These are phyloP conservation scores for Nycteola revayana DNA, from an alignment of 2,888 invertebrate genomes.

Conservation along the genomic window DNA sequence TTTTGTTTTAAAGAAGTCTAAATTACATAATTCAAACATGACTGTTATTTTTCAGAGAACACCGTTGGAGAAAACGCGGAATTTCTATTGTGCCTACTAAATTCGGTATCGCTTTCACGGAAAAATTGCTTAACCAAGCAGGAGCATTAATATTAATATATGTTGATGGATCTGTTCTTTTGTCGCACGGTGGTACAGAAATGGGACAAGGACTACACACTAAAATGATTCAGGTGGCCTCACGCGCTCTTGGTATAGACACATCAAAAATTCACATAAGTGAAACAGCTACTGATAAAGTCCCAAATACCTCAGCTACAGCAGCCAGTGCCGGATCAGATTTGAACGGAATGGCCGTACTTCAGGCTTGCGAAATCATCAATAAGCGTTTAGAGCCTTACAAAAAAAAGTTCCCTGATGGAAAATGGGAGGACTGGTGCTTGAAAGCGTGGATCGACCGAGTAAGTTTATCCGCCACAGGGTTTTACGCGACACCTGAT, in stretches of 20 bases:
- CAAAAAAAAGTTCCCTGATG: constrained; percentile 87
- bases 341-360: constrained; percentile 94
- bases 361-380: constrained; percentile 90
- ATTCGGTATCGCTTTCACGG: constrained; percentile 92
- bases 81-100: constrained; percentile 91
- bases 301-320: constrained; percentile 94
- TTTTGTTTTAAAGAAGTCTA: constrained; percentile 11
- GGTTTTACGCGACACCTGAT: constrained; percentile 90
- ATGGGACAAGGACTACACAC: constrained; percentile 99
- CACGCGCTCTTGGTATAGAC: constrained; percentile 86
- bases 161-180: constrained; percentile 92
- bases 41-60: constrained; percentile 74
- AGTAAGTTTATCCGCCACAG: constrained; percentile 90
- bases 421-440: constrained; percentile 93
- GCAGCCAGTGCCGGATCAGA: constrained; percentile 95
- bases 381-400: constrained; percentile 88
- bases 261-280: constrained; percentile 88
- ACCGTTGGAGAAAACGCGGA: constrained; percentile 94
- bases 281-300: constrained; percentile 94
- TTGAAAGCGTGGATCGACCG: constrained; percentile 88
- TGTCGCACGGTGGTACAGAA: constrained; percentile 96
- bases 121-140: constrained; percentile 89
- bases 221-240: constrained; percentile 96
- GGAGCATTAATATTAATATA: constrained; percentile 95
- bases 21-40: too few relatives aligned